Base-by-base conservation (phyloP, 2,888 invertebrate species). In the Uropetala carovei region DNA sequence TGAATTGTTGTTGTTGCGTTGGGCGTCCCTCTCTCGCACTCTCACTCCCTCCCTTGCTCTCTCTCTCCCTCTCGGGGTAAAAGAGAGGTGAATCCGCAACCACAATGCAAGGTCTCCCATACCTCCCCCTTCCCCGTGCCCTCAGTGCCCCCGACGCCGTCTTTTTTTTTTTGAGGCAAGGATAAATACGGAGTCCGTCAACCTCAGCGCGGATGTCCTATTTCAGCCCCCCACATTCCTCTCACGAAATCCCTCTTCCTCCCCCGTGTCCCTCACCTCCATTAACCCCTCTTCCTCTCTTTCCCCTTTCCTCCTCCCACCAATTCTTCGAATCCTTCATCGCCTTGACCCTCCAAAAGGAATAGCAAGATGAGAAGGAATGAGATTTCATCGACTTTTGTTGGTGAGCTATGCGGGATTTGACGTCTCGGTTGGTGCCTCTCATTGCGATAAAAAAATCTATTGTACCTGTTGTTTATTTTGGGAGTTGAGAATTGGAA, bases 1-100 rank as follows among this genome's bases (percentile, higher is more conserved):
- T 75, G 22, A 75, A 75, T 75, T 75, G 75, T 75, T 75, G 75
- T 75, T 75, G 75, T 75, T 75, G 75, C 75, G 75, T 27, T 27
- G 75, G 75, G 22, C 68, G 68, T 68, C 68, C 18, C 68, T 22
- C 43, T 43, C 43, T 3, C 43, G 1, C 43, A 1, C 43, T 43
- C 43, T 43, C 43, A 1, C 43, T 43, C n/a, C 68, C 75, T 27
- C 75, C 11, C 14, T 43, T 43, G 43, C 43, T 43, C 43, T 43
- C 43, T 5, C 43, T 43, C 68, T 22, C n/a, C 18, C 75, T 27
- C 75, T 11, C 14, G 18, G 60, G 60, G 60, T 43, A 43, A 43
- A 43, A 18, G 60, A 18, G 60, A n/a, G 68, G 68, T 68, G 68
- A 68, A 68, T 68, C 68, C 22, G 68, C 75, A 75, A 27, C 75